A percentile compares a stretch with the other conserved stretches of the same genome.
These are phyloP conservation scores for Aspidapion aeneum DNA, from an alignment of 2,888 invertebrate genomes.

Conservation along the genomic window DNA sequence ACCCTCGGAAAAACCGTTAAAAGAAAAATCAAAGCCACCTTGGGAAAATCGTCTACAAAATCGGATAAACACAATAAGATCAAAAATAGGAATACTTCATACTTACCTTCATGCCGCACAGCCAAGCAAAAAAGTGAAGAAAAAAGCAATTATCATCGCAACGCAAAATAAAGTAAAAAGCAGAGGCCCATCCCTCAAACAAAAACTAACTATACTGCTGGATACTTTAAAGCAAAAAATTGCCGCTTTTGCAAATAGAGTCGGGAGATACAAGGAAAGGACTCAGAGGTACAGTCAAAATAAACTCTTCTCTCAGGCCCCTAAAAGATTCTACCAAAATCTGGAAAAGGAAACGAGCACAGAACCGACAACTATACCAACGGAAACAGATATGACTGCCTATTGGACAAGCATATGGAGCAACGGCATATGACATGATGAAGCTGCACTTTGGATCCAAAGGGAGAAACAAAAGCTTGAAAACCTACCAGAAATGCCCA, in stretches of 20 bases:
- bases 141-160: background rate
- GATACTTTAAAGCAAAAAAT: constrained; percentile 1
- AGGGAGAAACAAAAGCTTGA: background rate
- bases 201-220: background rate
- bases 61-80: background rate
- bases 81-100: background rate
- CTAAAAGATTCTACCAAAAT: background rate
- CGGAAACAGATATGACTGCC: background rate
- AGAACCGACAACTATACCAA: background rate
- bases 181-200: background rate
- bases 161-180: background rate
- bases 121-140: background rate
- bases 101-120: background rate
- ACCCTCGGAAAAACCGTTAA: background rate
- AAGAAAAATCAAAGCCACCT: background rate
- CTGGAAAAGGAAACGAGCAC: background rate
- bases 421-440: background rate
- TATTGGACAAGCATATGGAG: background rate
- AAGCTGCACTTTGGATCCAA: background rate
- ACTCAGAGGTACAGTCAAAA: background rate
- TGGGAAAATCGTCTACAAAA: background rate
- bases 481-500: background rate
- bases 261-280: background rate
- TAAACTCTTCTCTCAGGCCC: background rate
- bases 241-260: background rate